Base-by-base conservation (phyloP, 1,140 invertebrate species). In the Colletes gigas region DNA sequence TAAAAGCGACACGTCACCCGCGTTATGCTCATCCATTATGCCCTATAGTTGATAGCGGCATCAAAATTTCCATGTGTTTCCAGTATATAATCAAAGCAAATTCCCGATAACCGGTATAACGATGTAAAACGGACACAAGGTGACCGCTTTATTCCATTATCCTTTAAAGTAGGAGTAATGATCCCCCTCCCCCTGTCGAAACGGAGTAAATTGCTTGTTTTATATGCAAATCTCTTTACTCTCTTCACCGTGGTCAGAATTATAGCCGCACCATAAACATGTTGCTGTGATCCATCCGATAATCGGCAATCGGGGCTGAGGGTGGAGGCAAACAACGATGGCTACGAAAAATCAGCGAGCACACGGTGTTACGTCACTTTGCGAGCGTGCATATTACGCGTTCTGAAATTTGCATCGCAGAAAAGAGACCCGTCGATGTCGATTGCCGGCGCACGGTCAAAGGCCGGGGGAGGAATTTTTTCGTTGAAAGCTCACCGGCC, bases 151-250 rank as follows among this genome's bases (percentile, higher is more conserved):
- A 79, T 79, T 79, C 77, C 77, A 79, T 79, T 79, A 79, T 72
- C 77, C 77, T 79, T 79, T 70, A 79, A 79, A 79, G 69, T 69
- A 73, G 69, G 77, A 79, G 47, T 79, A 79, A 79, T 73, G 70
- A 65, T 30, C 30, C 50, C 50, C 50, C 52, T 15, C 6, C 44
- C 44, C 74, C 57, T 55, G 21, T 70, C 68, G 60, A 65, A 55
- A 73, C 60, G 50, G 69, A 85, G 75, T 78, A 83, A 78, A 86
- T 82, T 76, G 71, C 81, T 86, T 83, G 66, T 80, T 80, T 81
- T 80, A 65, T 75, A 86, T 86, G 84, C 81, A 86, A 86, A 86
- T 86, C 72, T 78, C 84, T 78, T 75, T 72, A 75, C 50, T 79
- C 50, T 78, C 67, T 75, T 78, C 71, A 55, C 30, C 71, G 57